Evolutionary conservation across 2,113 vertebrate genomes (phyloP).

Genomic region (Gallinago undulata): DNA sequence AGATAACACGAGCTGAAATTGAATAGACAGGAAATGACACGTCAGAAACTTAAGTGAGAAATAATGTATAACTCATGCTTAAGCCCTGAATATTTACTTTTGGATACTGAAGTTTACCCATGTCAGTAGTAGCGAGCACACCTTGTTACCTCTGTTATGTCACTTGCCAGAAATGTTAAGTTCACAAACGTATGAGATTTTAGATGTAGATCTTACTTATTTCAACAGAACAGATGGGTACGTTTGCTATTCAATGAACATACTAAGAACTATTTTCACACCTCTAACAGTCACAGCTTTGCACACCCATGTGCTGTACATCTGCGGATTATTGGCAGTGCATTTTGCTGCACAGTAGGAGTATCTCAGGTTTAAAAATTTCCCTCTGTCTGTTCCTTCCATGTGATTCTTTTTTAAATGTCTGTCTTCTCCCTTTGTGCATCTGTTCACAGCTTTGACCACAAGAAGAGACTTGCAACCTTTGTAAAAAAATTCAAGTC

Average conservation of each 20-base stretch:
- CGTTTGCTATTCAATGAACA: slow-evolving; percentile 48
- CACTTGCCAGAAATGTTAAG: slow-evolving; percentile 26
- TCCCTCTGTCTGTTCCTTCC: slow-evolving; percentile 1
- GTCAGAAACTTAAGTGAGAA: background rate
- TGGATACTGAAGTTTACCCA: background rate
- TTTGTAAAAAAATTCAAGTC: slow-evolving; percentile 37
- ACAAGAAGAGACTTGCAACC: slow-evolving; percentile 28
- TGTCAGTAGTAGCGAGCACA: background rate
- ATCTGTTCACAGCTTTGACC: slow-evolving; percentile 60
- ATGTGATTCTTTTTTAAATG: background rate
- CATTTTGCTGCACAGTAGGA: slow-evolving; percentile 55
- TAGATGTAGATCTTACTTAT: background rate
- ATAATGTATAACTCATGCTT: background rate
- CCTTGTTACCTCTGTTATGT: slow-evolving; percentile 20
- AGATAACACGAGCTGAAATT: background rate
- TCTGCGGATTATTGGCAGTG: slow-evolving; percentile 55
- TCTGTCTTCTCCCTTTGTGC: slow-evolving; percentile 29
- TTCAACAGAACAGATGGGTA: slow-evolving; percentile 59
- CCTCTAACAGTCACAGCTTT: slow-evolving; percentile 64
- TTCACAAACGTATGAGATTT: background rate
- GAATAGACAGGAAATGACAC: background rate
- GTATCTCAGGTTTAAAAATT: slow-evolving; percentile 55
- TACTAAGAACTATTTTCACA: slow-evolving; percentile 55
- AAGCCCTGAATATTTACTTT: slow-evolving; percentile 35
- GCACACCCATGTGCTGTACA: slow-evolving; percentile 59